Conservation (phyloP, 2,888 invertebrate species). For the Hybos culiciformis region DNA sequence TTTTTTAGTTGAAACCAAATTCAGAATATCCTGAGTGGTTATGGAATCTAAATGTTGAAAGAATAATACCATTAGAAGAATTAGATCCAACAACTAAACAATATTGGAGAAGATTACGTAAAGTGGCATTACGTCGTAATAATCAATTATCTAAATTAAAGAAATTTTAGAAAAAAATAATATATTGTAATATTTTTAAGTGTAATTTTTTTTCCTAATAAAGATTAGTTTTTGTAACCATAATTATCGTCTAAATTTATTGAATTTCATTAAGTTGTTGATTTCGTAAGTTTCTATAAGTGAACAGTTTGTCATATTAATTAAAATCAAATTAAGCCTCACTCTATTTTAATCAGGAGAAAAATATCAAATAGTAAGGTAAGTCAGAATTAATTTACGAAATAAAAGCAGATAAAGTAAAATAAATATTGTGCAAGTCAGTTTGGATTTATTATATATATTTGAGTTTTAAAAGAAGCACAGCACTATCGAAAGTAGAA, state of each 20-base stretch:
- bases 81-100: constrained; percentile 62
- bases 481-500: too few relatives aligned
- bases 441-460: too few relatives aligned
- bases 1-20: constrained; percentile 46
- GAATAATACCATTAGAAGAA: constrained; percentile 51
- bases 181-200: neutral
- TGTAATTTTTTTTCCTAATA: too few relatives aligned
- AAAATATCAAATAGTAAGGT: too few relatives aligned
- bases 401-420: too few relatives aligned
- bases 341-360: neutral
- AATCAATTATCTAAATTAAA: constrained; percentile 47
- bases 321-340: neutral
- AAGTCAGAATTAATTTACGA: too few relatives aligned
- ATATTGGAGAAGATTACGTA: constrained; percentile 68
- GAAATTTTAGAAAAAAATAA: constrained; percentile 39
- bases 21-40: constrained; percentile 87
- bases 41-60: constrained; percentile 58
- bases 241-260: too few relatives aligned
- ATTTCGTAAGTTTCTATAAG: neutral
- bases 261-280: too few relatives aligned
- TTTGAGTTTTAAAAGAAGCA: too few relatives aligned
- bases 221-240: too few relatives aligned
- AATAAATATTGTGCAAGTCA: too few relatives aligned
- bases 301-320: neutral
- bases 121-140: constrained; percentile 47